These are phyloP conservation scores for Enteromius anoplus DNA, from an alignment of 2,797 vertebrate genomes.

Conservation along the genomic window DNA sequence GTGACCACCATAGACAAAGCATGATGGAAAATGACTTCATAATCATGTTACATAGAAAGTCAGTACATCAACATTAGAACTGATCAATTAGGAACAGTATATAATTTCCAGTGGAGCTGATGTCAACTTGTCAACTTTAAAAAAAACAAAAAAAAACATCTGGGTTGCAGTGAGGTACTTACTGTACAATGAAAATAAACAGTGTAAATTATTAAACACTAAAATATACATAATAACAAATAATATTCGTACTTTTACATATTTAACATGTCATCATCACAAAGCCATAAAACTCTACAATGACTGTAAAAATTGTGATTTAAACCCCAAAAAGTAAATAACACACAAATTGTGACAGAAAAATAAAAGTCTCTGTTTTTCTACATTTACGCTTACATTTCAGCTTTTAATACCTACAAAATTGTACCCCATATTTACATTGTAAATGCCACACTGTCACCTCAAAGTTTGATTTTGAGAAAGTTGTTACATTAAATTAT, in stretches of 20 bases:
- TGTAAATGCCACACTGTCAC: not conserved
- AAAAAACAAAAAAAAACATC: not conserved
- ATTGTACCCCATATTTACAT: not conserved
- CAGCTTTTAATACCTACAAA: not conserved
- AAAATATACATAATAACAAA: not conserved
- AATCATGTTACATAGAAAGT: conserved; percentile 44
- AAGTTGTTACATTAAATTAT: not conserved
- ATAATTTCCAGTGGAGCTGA: not conserved
- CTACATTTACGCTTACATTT: not conserved
- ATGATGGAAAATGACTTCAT: conserved; percentile 48
- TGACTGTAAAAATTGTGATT: not conserved
- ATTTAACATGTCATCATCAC: not conserved
- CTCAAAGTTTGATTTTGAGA: not conserved
- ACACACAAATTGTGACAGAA: not conserved
- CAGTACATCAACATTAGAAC: conserved; percentile 14
- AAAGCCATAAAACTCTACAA: not conserved
- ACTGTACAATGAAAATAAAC: conserved; percentile 1
- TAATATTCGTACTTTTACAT: not conserved
- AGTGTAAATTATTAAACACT: not conserved
- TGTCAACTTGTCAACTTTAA: not conserved
- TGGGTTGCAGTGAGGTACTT: not conserved
- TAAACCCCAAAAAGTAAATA: not conserved
- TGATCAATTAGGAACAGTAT: not conserved
- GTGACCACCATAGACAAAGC: conserved; percentile 51
- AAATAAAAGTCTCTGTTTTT: not conserved